Evolutionary conservation across 2,888 invertebrate species (phyloP).

Genomic region (Lepidonotus clava): DNA sequence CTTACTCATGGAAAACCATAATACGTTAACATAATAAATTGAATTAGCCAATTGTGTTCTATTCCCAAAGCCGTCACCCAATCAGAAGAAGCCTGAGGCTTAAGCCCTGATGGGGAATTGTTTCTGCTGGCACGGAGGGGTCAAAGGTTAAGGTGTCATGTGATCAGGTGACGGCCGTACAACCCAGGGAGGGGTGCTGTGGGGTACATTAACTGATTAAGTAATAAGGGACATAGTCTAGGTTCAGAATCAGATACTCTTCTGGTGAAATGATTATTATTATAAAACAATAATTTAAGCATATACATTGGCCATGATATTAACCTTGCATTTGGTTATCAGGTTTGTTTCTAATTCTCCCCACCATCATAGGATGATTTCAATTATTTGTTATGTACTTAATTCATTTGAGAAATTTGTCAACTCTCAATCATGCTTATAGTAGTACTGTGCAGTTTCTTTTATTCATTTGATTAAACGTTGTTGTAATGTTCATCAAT

Average conservation of each 20-base stretch:
- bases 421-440: too few species aligned
- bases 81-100: conserved; percentile 29
- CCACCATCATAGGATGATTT: too few species aligned
- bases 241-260: background rate
- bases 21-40: background rate
- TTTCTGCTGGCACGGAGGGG: too few species aligned
- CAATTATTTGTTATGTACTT: too few species aligned
- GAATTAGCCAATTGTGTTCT: background rate
- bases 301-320: too few species aligned
- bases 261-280: background rate
- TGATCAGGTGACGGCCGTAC: background rate
- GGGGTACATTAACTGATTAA: background rate
- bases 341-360: too few species aligned
- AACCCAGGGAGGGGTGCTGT: background rate
- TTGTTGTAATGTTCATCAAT: too few species aligned
- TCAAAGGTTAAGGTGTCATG: background rate
- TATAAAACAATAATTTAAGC: background rate
- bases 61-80: conserved; percentile 9
- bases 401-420: too few species aligned
- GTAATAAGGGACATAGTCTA: background rate
- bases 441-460: too few species aligned
- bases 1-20: background rate
- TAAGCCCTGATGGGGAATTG: background rate
- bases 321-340: too few species aligned
- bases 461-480: too few species aligned